These are phyloP conservation scores for Eulemur coronatus DNA, from an alignment of 2,797 vertebrate species.

Conservation along the genomic window DNA sequence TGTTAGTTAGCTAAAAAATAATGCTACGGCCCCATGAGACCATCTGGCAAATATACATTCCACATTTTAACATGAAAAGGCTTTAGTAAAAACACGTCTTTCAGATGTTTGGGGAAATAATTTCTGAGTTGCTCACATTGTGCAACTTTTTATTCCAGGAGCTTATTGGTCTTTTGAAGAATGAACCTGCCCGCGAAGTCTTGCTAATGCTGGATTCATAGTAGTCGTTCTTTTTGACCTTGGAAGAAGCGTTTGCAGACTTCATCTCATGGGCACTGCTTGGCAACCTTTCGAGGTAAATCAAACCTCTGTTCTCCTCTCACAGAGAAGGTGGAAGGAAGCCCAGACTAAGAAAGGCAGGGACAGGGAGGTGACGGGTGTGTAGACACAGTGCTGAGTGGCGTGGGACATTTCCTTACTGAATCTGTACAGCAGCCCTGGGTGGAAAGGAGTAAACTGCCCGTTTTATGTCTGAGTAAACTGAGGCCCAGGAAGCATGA, in stretches of 20 bases:
- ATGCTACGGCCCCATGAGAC: fast-evolving
- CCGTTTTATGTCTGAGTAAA: not conserved
- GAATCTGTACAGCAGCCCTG: not conserved
- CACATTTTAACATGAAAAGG: not conserved
- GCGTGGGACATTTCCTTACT: fast-evolving
- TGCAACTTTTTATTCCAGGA: not conserved
- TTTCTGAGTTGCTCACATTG: not conserved
- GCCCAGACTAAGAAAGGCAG: not conserved
- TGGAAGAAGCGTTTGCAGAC: not conserved
- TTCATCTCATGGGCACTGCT: fast-evolving
- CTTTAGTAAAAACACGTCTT: too few relatives aligned
- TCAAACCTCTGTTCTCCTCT: not conserved
- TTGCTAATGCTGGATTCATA: fast-evolving
- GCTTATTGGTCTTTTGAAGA: fast-evolving
- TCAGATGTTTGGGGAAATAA: not conserved
- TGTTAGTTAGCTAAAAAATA: not conserved
- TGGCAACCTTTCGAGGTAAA: not conserved
- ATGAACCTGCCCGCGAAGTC: fast-evolving
- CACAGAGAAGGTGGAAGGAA: fast-evolving
- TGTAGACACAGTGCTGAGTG: fast-evolving
- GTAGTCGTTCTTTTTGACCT: fast-evolving
- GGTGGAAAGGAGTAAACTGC: not conserved
- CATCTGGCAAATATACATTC: fast-evolving
- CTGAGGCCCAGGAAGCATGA: not conserved
- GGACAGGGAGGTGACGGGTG: fast-evolving